Evolutionary conservation across 1,140 invertebrate species (phyloP).

Genomic region (Drosophila lacteicornis): DNA sequence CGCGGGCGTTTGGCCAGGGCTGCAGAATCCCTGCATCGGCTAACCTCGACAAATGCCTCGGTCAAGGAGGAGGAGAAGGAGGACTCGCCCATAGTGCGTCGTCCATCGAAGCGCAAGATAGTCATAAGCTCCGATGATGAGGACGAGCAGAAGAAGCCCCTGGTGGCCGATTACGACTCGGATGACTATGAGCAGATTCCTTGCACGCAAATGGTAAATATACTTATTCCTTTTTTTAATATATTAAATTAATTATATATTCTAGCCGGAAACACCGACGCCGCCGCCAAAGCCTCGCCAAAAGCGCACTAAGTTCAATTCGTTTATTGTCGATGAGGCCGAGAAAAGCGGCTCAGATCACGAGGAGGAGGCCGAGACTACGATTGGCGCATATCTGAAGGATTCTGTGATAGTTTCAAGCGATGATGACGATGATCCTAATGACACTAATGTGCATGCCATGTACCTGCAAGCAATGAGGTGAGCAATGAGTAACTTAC

Average conservation of each 20-base stretch:
- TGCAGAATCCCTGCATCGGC: constrained; percentile 48
- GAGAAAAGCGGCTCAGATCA: constrained; percentile 85
- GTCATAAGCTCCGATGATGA: constrained; percentile 62
- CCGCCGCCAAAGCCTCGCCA: constrained; percentile 24
- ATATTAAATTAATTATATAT: background rate
- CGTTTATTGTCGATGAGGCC: constrained; percentile 87
- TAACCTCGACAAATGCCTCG: constrained; percentile 11
- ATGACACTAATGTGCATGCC: constrained; percentile 85
- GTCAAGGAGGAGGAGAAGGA: constrained; percentile 30
- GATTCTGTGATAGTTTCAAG: constrained; percentile 76
- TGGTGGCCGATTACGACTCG: background rate
- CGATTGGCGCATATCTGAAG: constrained; percentile 60
- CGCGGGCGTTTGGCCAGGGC: constrained; percentile 52
- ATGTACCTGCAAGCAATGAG: constrained; percentile 87
- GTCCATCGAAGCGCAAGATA: constrained; percentile 65
- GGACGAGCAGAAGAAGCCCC: constrained; percentile 7
- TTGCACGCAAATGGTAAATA: constrained; percentile 65
- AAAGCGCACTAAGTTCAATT: constrained; percentile 70
- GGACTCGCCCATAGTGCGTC: constrained; percentile 61
- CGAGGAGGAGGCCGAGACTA: constrained; percentile 66
- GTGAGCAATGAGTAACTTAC: constrained; percentile 63
- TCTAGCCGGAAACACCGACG: constrained; percentile 6
- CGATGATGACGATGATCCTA: constrained; percentile 84
- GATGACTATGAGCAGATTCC: constrained; percentile 57
- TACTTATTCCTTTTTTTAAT: background rate